Base-by-base conservation (phyloP, 2,888 invertebrate species). In the Leucozona laternaria region DNA sequence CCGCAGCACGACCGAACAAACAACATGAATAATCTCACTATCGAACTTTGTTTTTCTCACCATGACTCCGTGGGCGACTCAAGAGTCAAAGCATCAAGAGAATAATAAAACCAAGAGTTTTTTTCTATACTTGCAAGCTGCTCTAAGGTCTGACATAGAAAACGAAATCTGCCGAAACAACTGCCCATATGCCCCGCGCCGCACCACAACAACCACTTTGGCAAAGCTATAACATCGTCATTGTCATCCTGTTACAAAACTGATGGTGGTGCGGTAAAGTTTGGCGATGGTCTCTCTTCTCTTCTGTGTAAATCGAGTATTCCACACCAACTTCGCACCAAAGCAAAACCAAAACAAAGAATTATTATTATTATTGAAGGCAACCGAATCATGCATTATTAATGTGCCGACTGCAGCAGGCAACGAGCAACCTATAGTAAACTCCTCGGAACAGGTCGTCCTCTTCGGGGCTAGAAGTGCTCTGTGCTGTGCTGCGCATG, bases 371-470 rank as follows among this genome's bases (percentile, higher is more conserved):
- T 28, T 73, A 70, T 75, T 70, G 80, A 78, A 80, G 85, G 85
- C 80, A 80, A 70, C 58, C 85, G 68, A 72, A 72, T 80, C 71
- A 86, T 86, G 78, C 64, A 86, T 86, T 81, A 86, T 86, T 86
- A 81, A 86, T 78, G 86, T 70, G 73, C 62, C 53, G 77, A 68
- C 57, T 57, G 13, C 50, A 68, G 45, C 60, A 68, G 60, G 60
- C 48, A 43, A 43, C 48, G 20, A 0, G 25, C 55, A 72, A 40
- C 20, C 15, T 40, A 11, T 43, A 72, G 64, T 37, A 64, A 72
- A 66, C 64, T 72, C 71, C 66, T 58, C 66, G 45, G 70, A 77
- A 62, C 77, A 81, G 73, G 81, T 86, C 86, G 86, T 86, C 86
- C 81, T 86, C 86, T 73, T 50, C 55, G 82, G 72, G n/a, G 31